A percentile compares a stretch with the other conserved stretches of the same genome.
These are phyloP conservation scores for Ophioninae sp. DNA, from an alignment of 2,888 invertebrate genomes.

Conservation along the genomic window DNA sequence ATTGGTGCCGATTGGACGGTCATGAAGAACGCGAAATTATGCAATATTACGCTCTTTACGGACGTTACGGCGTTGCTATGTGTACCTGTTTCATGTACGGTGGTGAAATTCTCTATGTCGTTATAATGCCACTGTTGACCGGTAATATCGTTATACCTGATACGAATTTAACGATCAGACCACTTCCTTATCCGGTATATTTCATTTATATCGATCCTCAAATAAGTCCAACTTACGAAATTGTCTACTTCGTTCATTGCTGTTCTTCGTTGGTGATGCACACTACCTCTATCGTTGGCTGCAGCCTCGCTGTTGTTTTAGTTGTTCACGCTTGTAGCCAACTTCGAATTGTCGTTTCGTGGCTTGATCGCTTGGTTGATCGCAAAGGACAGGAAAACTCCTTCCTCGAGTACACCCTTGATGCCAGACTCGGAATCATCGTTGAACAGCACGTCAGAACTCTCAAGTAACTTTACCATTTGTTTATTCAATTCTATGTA, in stretches of 20 bases:
- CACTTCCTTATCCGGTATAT: conserved; percentile 66
- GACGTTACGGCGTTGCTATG: conserved; percentile 56
- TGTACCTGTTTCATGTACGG: conserved; percentile 67
- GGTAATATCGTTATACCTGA: background rate
- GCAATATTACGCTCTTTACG: conserved; percentile 64
- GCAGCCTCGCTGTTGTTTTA: conserved; percentile 70
- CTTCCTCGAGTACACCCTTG: background rate
- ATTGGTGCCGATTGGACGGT: conserved; percentile 63
- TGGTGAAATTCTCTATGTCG: conserved; percentile 65
- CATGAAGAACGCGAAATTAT: conserved; percentile 57
- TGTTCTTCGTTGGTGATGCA: conserved; percentile 65
- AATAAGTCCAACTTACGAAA: conserved; percentile 68
- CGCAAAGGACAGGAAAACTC: background rate
- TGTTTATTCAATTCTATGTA: background rate
- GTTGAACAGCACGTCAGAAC: conserved; percentile 65
- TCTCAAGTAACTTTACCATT: conserved; percentile 60
- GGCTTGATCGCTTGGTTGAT: conserved; percentile 20
- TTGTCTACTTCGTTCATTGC: conserved; percentile 67
- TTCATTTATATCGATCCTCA: conserved; percentile 66
- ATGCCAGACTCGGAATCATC: conserved; percentile 36
- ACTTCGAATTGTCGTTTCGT: conserved; percentile 67
- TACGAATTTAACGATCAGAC: conserved; percentile 59
- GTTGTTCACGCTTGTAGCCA: conserved; percentile 75
- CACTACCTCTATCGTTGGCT: conserved; percentile 62
- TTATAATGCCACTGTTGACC: conserved; percentile 60